These are phyloP conservation scores for Pseudocheirus occidentalis DNA, from an alignment of 2,797 vertebrate species.

Conservation along the genomic window DNA sequence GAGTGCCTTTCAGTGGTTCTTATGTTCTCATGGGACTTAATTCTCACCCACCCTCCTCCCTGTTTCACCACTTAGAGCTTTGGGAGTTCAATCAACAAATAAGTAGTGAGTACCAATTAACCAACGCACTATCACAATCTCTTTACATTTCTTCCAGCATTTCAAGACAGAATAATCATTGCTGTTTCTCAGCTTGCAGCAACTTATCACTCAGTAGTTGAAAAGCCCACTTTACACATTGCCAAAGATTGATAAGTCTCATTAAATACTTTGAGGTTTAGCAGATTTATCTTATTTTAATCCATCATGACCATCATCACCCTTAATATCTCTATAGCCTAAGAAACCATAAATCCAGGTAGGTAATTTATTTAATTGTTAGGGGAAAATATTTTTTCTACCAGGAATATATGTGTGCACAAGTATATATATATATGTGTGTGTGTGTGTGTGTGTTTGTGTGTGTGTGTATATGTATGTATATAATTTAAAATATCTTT, in stretches of 20 bases:
- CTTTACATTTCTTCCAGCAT: background rate
- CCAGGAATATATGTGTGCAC: too few relatives aligned
- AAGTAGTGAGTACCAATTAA: background rate
- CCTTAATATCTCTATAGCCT: background rate
- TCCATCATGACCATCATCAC: background rate
- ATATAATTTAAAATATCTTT: background rate
- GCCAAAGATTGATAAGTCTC: background rate
- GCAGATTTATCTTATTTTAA: conserved; percentile 15
- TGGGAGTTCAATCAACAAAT: conserved; percentile 1
- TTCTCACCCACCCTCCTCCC: background rate
- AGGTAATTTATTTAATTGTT: background rate
- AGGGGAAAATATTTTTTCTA: conserved; percentile 18
- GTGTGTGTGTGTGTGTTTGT: too few relatives aligned
- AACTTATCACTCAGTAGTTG: background rate
- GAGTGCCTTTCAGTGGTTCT: background rate
- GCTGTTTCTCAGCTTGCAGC: background rate
- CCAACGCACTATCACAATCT: background rate
- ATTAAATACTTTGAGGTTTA: background rate
- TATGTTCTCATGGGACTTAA: background rate
- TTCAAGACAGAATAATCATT: background rate
- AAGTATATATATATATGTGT: too few relatives aligned
- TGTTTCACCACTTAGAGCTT: background rate
- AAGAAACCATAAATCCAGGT: background rate
- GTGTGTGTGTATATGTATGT: too few relatives aligned
- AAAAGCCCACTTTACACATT: background rate